Evolutionary conservation across 1,140 invertebrate species (phyloP).

Genomic region (Lasaia peninsularis): DNA sequence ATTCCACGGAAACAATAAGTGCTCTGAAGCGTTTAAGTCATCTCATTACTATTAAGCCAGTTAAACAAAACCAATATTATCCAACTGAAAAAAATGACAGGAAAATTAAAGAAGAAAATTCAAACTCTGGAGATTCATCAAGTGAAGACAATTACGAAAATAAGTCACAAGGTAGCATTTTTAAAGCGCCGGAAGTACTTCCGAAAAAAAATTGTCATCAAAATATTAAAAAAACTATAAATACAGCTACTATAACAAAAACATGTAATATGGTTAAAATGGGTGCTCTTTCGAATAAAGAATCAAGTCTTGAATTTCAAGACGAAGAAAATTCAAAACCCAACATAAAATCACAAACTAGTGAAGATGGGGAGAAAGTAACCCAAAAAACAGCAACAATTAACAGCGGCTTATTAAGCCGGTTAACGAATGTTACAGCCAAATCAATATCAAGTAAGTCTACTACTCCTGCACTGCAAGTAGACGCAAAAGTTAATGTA

Average conservation of each 20-base stretch:
- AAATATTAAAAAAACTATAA: not conserved
- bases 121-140: not conserved
- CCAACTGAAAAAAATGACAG: not conserved
- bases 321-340: not conserved
- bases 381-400: slow-evolving; percentile 28
- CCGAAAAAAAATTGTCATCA: slow-evolving; percentile 5
- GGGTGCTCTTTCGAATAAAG: not conserved
- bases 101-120: slow-evolving; percentile 1
- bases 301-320: not conserved
- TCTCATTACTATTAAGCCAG: slow-evolving; percentile 49
- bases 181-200: slow-evolving; percentile 2
- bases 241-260: slow-evolving; percentile 2
- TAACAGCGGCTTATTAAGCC: slow-evolving; percentile 40
- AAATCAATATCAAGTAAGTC: slow-evolving; percentile 32
- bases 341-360: slow-evolving; percentile 18
- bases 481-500: not conserved
- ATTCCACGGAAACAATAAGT: slow-evolving; percentile 28
- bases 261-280: not conserved
- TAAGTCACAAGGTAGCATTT: not conserved
- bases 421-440: slow-evolving; percentile 48
- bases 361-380: slow-evolving; percentile 14
- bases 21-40: slow-evolving; percentile 54
- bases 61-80: slow-evolving; percentile 23
- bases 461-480: not conserved
- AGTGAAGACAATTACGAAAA: slow-evolving; percentile 15